Percentiles rank a stretch among this genome's conserved stretches.
phyloP scores from a whole-genome alignment of 2,113 vertebrate species.

The Carassius auratus region DNA sequence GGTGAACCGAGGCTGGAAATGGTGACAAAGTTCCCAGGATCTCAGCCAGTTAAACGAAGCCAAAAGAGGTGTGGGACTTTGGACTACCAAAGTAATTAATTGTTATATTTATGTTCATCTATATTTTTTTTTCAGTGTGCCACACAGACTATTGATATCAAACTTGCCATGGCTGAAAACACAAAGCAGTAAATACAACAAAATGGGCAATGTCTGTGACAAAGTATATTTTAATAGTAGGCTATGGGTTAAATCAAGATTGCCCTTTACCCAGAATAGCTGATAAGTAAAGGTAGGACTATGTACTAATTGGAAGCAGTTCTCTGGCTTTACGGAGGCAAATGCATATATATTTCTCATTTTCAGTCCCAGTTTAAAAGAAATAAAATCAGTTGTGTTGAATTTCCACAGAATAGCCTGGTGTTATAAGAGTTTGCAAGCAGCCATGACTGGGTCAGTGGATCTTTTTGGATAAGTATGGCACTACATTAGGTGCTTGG shows the following conservation, averaged over 20 bases:
- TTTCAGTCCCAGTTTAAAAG: neutral
- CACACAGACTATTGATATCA: no score
- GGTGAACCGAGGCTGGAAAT: neutral
- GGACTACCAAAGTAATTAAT: neutral
- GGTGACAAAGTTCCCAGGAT: neutral
- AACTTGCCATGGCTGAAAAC: no score
- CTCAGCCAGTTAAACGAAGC: neutral
- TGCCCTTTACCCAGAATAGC: neutral
- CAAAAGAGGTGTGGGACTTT: no score
- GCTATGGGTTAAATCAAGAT: neutral
- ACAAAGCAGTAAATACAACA: neutral
- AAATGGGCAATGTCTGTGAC: no score
- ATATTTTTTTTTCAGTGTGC: no score
- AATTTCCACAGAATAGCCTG: neutral
- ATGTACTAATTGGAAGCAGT: neutral
- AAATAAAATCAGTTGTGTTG: neutral
- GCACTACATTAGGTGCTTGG: neutral
- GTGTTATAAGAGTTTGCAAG: neutral
- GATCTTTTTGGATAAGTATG: neutral
- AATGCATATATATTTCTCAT: neutral
- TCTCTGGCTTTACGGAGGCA: neutral
- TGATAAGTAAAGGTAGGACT: neutral
- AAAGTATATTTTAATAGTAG: neutral
- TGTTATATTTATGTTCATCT: no score
- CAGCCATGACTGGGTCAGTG: neutral